These are phyloP conservation scores for Heteromyza rotundicornis DNA, from an alignment of 2,888 invertebrate species.

Conservation along the genomic window DNA sequence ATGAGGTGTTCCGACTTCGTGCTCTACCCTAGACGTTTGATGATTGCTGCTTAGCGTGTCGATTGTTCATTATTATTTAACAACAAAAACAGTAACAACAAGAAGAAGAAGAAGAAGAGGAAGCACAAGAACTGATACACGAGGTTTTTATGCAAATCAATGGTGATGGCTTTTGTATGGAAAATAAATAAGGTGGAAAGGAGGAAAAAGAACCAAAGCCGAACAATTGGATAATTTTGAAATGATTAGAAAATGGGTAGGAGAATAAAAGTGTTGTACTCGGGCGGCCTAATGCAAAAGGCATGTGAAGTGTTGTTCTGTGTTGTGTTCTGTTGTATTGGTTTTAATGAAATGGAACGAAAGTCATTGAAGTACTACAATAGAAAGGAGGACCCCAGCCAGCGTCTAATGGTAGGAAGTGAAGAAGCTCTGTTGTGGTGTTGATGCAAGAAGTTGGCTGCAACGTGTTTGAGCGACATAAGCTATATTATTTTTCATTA, in stretches of 20 bases:
- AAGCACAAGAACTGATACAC: not conserved
- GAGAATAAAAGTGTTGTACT: too few species aligned
- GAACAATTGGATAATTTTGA: not conserved
- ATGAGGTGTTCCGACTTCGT: not conserved
- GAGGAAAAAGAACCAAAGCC: not conserved
- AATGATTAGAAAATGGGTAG: too few species aligned
- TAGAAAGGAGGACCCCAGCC: not conserved
- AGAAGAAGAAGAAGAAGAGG: too few species aligned
- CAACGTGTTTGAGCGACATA: too few species aligned
- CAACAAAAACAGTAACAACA: not conserved
- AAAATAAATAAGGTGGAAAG: not conserved
- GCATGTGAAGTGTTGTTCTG: not conserved
- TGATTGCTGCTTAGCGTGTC: slow-evolving; percentile 1
- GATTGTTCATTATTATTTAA: not conserved
- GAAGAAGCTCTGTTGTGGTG: too few species aligned
- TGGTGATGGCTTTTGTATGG: not conserved
- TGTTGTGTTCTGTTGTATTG: not conserved
- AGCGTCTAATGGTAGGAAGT: too few species aligned
- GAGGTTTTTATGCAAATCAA: slow-evolving; percentile 2
- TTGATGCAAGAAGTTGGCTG: too few species aligned
- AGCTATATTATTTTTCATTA: too few species aligned
- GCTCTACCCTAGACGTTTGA: not conserved
- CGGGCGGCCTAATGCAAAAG: not conserved
- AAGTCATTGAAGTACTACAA: not conserved
- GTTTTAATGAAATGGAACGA: slow-evolving; percentile 4